Evolutionary conservation across 2,888 invertebrate genomes (phyloP), one percentile per base, ranked within the genome.

Genomic region (Cryptocheilus praepositus): DNA sequence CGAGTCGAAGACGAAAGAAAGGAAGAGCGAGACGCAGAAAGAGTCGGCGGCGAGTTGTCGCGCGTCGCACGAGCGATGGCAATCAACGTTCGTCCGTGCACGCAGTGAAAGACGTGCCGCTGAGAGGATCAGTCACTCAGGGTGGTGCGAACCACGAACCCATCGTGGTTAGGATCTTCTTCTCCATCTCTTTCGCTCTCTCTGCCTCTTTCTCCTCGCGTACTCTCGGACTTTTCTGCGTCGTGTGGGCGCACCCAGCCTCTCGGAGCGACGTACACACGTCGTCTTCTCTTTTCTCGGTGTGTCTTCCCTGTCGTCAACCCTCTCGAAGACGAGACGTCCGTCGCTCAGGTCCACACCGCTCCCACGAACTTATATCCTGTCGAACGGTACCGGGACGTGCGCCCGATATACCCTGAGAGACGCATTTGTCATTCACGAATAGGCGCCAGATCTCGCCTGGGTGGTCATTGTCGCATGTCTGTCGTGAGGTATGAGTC

Each of bases 381-480:
- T 36, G 36, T 67, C 51, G 69, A 59, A 49, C 68, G 68, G 57
- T 54, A 58, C 63, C 36, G 73, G 64, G 67, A 71, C 73, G 76
- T 54, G 70, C 70, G 71, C 67, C 59, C 71, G 77, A 65, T 72
- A 72, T 68, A 66, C 25, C 68, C 44, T 61, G 56, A 28, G n/a
- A 58, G 73, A 61, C 71, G 82, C 81, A 84, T 86, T 86, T 86
- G 84, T 86, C 86, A 84, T 85, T 85, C 82, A 80, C 80, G 79
- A 83, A 83, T 85, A 81, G 80, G 70, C 71, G 64, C 67, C 70
- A 74, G 79, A 77, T 81, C 78, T 63, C 75, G 67, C 80, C 73
- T 83, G 86, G 83, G 85, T 86, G 85, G 86, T 81, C 86, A 81
- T 83, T 82, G 81, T 81, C 79, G 77, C 77, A 61, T 60, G 55